Conservation (phyloP, 2,888 invertebrate species). For the Nephrocerus scutellatus region DNA sequence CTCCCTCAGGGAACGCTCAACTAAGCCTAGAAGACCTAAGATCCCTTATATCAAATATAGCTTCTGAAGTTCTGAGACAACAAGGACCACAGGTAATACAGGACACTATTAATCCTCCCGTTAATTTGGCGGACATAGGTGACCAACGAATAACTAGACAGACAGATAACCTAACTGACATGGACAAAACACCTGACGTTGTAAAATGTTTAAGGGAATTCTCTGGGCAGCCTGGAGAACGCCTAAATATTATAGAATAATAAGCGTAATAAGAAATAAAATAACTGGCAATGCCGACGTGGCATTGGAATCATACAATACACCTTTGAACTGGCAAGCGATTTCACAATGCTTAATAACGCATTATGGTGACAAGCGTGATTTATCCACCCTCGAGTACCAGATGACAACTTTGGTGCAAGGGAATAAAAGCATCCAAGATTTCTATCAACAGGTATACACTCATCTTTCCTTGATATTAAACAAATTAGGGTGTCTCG, state of each 20-base stretch:
- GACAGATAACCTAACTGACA: neutral
- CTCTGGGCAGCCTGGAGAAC: conserved; percentile 4
- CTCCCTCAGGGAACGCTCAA: neutral
- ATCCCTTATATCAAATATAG: neutral
- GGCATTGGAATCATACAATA: too few relatives aligned
- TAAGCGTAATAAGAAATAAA: conserved; percentile 3
- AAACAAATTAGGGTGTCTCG: too few relatives aligned
- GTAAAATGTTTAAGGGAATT: conserved; percentile 1
- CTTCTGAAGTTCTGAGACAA: neutral
- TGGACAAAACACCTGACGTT: conserved; percentile 4
- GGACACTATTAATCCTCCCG: neutral
- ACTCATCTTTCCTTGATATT: too few relatives aligned
- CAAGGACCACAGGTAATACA: conserved; percentile 5
- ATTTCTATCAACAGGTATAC: conserved; percentile 2
- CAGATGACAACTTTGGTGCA: conserved; percentile 1
- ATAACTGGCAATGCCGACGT: conserved; percentile 3
- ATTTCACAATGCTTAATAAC: too few relatives aligned
- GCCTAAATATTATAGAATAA: conserved; percentile 1
- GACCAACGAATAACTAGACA: conserved; percentile 1
- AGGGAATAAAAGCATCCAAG: neutral
- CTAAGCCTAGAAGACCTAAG: conserved; percentile 4
- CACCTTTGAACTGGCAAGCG: too few relatives aligned
- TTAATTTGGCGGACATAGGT: neutral
- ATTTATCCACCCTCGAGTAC: too few relatives aligned
- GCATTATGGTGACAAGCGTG: too few relatives aligned